Conservation (phyloP, 2,888 invertebrate genomes). For the Ethmia dodecea region DNA sequence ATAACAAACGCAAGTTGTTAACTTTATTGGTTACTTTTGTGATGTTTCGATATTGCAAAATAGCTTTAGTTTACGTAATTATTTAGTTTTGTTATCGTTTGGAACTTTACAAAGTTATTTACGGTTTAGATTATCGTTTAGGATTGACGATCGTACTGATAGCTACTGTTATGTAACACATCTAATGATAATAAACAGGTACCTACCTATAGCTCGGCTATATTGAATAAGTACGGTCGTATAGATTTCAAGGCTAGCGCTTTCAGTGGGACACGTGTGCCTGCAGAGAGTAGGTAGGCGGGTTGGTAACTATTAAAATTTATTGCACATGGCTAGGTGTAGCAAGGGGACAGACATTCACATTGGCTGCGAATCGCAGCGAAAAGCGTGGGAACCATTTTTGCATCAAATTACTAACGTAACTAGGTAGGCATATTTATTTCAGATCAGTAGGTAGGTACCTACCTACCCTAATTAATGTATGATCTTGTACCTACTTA, state of each 20-base stretch:
- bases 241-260: constrained; percentile 13
- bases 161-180: neutral
- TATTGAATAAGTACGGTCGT: constrained; percentile 4
- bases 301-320: neutral
- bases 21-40: too few species aligned
- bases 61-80: neutral
- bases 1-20: too few species aligned
- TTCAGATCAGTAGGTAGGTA: too few species aligned
- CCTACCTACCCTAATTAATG: too few species aligned
- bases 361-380: too few species aligned
- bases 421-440: too few species aligned
- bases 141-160: neutral
- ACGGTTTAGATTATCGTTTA: neutral
- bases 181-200: neutral
- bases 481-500: too few species aligned
- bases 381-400: too few species aligned
- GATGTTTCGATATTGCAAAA: neutral
- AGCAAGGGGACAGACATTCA: too few species aligned
- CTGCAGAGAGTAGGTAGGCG: neutral
- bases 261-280: constrained; percentile 14
- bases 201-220: constrained; percentile 1
- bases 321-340: too few species aligned
- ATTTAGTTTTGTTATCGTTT: neutral
- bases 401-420: too few species aligned
- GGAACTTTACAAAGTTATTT: neutral